Percentiles rank a stretch among this genome's conserved stretches.
Evolutionary conservation across 2,797 vertebrate genomes (phyloP).

Genomic region (Microctenopoma stevenorrisi): DNA sequence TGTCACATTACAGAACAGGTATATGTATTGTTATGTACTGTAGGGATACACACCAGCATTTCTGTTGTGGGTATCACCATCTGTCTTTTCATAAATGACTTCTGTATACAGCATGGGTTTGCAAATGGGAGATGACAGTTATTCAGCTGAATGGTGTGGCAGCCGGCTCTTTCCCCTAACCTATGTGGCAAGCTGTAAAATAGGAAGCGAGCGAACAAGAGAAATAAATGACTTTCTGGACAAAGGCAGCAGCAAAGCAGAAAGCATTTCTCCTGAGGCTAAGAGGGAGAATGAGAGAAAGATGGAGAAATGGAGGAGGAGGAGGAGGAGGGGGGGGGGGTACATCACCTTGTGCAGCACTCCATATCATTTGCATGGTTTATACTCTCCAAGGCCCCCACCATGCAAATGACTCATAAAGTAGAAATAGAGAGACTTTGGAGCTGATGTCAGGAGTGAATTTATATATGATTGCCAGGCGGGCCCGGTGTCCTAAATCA

Average conservation of each 20-base stretch:
- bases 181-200: constrained; percentile 76
- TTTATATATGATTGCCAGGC: constrained; percentile 83
- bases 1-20: constrained; percentile 50
- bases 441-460: constrained; percentile 83
- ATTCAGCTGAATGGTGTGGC: constrained; percentile 64
- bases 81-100: constrained; percentile 66
- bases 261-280: constrained; percentile 82
- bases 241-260: constrained; percentile 79
- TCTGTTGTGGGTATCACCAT: constrained; percentile 57
- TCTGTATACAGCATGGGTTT: constrained; percentile 54
- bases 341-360: constrained; percentile 80
- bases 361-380: constrained; percentile 85
- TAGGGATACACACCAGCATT: constrained; percentile 32
- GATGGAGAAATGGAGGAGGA: constrained; percentile 58
- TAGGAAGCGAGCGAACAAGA: constrained; percentile 71
- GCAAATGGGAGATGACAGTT: constrained; percentile 79
- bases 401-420: constrained; percentile 87
- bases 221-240: constrained; percentile 84
- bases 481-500: constrained; percentile 81
- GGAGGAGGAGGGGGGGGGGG: constrained; percentile 35
- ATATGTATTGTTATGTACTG: constrained; percentile 61
- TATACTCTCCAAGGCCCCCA: constrained; percentile 83
- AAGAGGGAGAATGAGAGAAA: constrained; percentile 67
- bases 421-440: constrained; percentile 84
- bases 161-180: constrained; percentile 58